Evolutionary conservation across 30 jellyfish, hydroid and myxozoan species (phyloP), one percentile per base, ranked within the genome.

Genomic region (Cassiopea andromeda): DNA sequence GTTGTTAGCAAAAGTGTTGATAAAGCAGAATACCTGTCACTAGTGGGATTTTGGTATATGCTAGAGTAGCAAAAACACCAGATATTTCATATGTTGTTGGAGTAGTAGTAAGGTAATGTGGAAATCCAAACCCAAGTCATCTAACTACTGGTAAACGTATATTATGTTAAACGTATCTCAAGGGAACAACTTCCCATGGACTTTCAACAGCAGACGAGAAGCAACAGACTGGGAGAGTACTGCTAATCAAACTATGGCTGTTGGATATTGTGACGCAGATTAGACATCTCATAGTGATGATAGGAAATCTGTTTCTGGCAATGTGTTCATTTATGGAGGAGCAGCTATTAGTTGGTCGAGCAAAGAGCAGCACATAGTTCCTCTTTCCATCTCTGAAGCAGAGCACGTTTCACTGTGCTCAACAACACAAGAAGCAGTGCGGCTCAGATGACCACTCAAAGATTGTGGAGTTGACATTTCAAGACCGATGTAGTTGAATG

Each of bases 401-500:
- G 91, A 83, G 77, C 67, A 83, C 48, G 73, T 67, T 44, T 87
- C 91, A 17, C n/a, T 47, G 50, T 2, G 91, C 77, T 66, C 47
- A 17, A 88, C 91, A 16, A 57, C 91, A 44, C 91, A 83, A 69
- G 91, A 83, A 50, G 84, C 91, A 83, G 61, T 80, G 67, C 58
- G 89, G 89, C 80, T 80, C 8, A 80, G 80, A 69, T 17, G 80
- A 80, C 43, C 58, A 69, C 13, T 80, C 27, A 60, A 44, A 58
- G 80, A 48, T 38, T 50, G 54, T 0, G 83, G 89, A 54, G 61
- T 27, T 16, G 14, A 47, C 49, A 16, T 18, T 18, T 48, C 12
- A 77, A 48, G 60, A 77, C n/a, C 87, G 49, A 77, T 48, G 54
- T n/a, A 9, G 18, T 47, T 77, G 10, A n/a, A 77, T 48, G 87